Conservation (phyloP, 2,113 vertebrate genomes). For the Eurypyga helias region DNA sequence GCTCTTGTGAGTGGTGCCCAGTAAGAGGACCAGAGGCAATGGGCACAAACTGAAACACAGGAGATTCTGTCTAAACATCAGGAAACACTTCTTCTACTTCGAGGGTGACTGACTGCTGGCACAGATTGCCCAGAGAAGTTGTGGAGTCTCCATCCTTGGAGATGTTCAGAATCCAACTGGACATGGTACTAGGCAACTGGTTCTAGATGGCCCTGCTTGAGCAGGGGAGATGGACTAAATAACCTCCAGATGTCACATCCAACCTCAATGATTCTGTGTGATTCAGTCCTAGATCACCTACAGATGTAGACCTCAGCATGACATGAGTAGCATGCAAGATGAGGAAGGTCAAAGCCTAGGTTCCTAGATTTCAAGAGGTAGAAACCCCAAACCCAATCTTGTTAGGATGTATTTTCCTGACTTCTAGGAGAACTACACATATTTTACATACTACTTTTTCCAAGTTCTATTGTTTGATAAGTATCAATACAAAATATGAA, state of each 20-base stretch:
- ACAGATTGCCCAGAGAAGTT: background rate
- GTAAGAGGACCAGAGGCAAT: background rate
- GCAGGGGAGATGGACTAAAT: background rate
- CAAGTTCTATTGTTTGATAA: background rate
- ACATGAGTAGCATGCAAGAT: background rate
- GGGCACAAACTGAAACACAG: background rate
- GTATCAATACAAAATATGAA: background rate
- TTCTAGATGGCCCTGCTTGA: background rate
- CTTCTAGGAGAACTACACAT: background rate
- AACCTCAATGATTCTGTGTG: background rate
- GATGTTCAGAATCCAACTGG: background rate
- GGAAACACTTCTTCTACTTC: background rate
- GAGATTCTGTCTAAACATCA: background rate
- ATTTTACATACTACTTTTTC: background rate
- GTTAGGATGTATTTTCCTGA: background rate
- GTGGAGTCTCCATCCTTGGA: background rate
- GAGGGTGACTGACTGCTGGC: background rate
- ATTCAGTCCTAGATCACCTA: background rate
- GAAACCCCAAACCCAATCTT: background rate
- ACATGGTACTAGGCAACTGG: background rate
- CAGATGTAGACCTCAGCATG: background rate
- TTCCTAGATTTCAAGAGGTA: background rate
- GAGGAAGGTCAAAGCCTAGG: background rate
- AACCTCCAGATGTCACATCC: background rate
- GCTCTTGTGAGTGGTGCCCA: background rate